Evolutionary conservation across 2,888 invertebrate species (phyloP), one percentile per base, ranked within the genome.

Genomic region (Plemyria rubiginata): DNA sequence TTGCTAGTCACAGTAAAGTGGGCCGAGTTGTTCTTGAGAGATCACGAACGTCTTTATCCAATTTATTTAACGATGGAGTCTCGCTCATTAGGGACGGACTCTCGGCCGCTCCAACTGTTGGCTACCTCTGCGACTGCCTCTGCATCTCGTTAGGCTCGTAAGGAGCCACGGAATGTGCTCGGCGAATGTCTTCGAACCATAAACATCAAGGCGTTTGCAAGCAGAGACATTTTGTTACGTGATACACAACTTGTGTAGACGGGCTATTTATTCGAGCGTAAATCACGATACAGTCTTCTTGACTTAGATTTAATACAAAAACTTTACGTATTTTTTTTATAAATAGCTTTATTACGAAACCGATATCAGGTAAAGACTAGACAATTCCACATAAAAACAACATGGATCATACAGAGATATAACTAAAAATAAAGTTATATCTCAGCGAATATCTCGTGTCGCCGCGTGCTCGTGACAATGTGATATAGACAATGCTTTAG

Each of bases 1-100:
- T 92, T 90, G 90, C 87, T 83, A 90, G 89, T 90, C 88, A 87
- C 89, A 84, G 85, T 85, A 84, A 82, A 90, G 90, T 85, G 86
- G 84, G 87, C 90, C 82, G 86, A 91, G 90, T 86, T 85, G 88
- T 87, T 90, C 90, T 90, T 86, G 86, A 92, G 88, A 91, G 90
- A 90, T 92, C 92, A 90, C 86, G 89, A 86, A 88, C 87, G 92
- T 92, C 92, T 92, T 92, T 92, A 91, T 91, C 90, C 92, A 92
- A 92, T 92, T 92, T 92, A 89, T 92, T 91, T 92, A 92, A 92
- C 90, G 92, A 92, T 82, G 88, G 82, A 85, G 85, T 86, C 85
- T 84, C 84, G 82, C 90, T 92, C 92, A 91, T 92, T 92, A 92
- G 88, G 72, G 65, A 65, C 72, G 50, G 72, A 76, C 82, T 78